Percentiles rank a stretch among this genome's conserved stretches.
phyloP scores from a whole-genome alignment of 2,888 invertebrate genomes.

The Melanchra persicariae region DNA sequence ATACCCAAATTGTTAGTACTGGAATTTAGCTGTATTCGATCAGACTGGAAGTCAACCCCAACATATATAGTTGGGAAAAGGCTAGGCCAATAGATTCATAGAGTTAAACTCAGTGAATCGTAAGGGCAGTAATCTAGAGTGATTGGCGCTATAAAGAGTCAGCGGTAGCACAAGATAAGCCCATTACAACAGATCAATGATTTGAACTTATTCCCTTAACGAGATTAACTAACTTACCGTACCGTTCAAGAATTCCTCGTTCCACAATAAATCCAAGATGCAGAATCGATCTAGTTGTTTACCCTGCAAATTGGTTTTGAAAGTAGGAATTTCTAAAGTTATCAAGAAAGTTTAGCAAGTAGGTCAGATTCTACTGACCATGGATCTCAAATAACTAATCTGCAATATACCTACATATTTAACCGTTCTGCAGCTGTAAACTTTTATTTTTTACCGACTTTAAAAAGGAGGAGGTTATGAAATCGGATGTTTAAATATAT shows the following conservation, averaged over 20 bases:
- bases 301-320: constrained; percentile 11
- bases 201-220: background rate
- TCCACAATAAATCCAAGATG: background rate
- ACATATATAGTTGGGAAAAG: background rate
- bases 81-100: background rate
- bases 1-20: no score
- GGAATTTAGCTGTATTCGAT: no score
- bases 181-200: background rate
- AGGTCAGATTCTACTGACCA: constrained; percentile 18
- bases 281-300: constrained; percentile 5
- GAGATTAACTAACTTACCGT: background rate
- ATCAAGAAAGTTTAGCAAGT: constrained; percentile 7
- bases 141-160: no score
- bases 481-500: no score
- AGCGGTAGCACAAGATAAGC: no score
- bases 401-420: constrained; percentile 3
- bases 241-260: background rate
- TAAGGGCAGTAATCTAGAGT: background rate
- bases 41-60: background rate
- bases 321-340: background rate
- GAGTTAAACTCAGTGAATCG: background rate
- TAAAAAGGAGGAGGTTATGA: no score
- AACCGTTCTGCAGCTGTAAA: background rate
- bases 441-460: background rate
- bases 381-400: constrained; percentile 12